Percentiles rank a stretch among this genome's conserved stretches.
phyloP scores from a whole-genome alignment of 1,140 invertebrate species.

The Lucilia sericata region DNA sequence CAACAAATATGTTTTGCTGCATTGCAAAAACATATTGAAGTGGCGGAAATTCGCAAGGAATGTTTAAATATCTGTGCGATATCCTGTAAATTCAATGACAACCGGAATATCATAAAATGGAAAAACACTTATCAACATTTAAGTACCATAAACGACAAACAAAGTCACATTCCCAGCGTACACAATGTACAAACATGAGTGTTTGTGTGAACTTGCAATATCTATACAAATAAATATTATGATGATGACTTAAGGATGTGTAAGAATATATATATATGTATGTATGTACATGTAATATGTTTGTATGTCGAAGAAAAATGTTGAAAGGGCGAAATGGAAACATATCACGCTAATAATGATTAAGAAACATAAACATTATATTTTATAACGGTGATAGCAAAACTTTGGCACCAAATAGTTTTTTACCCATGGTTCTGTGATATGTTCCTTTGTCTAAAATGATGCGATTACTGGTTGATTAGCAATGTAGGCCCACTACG shows the following conservation, averaged over 20 bases:
- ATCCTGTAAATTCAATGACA: slow-evolving; percentile 30
- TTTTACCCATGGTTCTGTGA: too few relatives aligned
- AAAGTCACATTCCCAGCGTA: slow-evolving; percentile 29
- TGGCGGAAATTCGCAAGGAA: slow-evolving; percentile 20
- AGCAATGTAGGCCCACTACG: too few relatives aligned
- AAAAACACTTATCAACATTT: slow-evolving; percentile 19
- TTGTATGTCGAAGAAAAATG: background rate
- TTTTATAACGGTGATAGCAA: background rate
- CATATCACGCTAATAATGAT: slow-evolving; percentile 33
- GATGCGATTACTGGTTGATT: too few relatives aligned
- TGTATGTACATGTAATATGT: too few relatives aligned
- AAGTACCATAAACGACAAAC: background rate
- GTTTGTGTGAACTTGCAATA: background rate
- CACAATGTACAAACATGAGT: background rate
- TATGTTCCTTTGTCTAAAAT: too few relatives aligned
- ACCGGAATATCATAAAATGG: slow-evolving; percentile 26
- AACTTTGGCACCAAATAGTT: slow-evolving; percentile 8
- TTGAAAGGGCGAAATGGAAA: background rate
- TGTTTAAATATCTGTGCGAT: slow-evolving; percentile 27
- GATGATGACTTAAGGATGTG: background rate
- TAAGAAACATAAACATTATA: slow-evolving; percentile 13
- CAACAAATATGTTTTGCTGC: background rate
- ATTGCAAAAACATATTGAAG: background rate
- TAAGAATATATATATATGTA: too few relatives aligned
- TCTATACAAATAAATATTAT: background rate